Conservation (phyloP, 1,140 invertebrate species). For the Ctenoplectra terminalis region DNA sequence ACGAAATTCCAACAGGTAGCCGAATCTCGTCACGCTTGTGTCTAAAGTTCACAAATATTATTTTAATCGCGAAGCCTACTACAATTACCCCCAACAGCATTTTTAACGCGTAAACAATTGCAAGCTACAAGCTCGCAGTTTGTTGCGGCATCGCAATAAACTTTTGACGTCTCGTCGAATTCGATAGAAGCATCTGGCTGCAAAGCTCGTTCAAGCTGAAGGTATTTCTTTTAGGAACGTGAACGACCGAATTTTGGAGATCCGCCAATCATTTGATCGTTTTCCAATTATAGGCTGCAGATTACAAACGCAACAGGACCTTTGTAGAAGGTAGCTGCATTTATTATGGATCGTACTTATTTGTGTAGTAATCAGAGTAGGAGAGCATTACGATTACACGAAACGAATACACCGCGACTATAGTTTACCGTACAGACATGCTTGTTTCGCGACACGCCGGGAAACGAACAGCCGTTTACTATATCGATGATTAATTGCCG, state of each 20-base stretch:
- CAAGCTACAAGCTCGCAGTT: constrained; percentile 63
- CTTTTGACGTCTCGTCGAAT: constrained; percentile 39
- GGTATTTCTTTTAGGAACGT: not conserved
- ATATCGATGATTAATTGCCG: constrained; percentile 29
- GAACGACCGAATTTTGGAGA: not conserved
- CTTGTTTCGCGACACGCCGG: not conserved
- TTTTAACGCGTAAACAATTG: constrained; percentile 51
- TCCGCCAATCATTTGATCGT: not conserved
- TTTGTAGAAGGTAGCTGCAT: not conserved
- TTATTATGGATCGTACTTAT: not conserved
- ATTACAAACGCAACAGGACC: not conserved
- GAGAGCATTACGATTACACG: not conserved
- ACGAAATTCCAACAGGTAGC: too few relatives aligned
- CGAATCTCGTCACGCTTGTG: too few relatives aligned
- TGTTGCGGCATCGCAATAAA: constrained; percentile 47
- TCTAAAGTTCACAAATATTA: too few relatives aligned
- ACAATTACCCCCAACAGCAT: constrained; percentile 14
- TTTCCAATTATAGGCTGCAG: too few relatives aligned
- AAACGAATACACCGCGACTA: not conserved
- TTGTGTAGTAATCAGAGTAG: too few relatives aligned
- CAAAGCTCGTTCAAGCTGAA: constrained; percentile 30
- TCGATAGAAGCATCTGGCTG: constrained; percentile 19
- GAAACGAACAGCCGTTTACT: not conserved
- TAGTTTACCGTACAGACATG: not conserved
- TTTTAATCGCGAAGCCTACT: constrained; percentile 6